These are phyloP conservation scores for Drosophila merina DNA, from an alignment of 2,888 invertebrate genomes.

Conservation along the genomic window DNA sequence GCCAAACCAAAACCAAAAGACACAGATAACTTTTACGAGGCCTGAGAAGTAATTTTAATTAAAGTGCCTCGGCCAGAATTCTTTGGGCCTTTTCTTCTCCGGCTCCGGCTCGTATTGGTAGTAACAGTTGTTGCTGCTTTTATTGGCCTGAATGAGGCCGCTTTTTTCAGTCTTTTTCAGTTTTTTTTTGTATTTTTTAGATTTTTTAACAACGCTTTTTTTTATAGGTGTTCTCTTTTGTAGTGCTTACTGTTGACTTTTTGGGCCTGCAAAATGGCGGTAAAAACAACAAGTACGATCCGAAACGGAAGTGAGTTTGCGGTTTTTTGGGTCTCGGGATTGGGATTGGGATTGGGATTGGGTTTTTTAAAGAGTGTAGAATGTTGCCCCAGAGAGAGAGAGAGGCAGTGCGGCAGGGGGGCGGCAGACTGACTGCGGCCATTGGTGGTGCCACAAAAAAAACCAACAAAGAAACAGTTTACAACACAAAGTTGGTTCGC, in stretches of 20 bases:
- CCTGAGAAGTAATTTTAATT: slow-evolving; percentile 60
- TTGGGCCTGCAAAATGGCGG: slow-evolving; percentile 64
- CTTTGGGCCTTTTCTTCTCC: background rate
- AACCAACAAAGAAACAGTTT: background rate
- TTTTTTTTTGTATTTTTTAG: background rate
- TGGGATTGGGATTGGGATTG: slow-evolving; percentile 7
- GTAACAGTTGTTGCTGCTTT: slow-evolving; percentile 10
- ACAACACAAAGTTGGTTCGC: slow-evolving; percentile 39
- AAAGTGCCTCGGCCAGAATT: slow-evolving; percentile 47
- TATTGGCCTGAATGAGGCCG: slow-evolving; percentile 20
- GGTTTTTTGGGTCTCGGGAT: slow-evolving; percentile 57
- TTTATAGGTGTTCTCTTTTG: slow-evolving; percentile 6
- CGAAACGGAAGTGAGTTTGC: slow-evolving; percentile 79
- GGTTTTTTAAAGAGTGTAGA: slow-evolving; percentile 30
- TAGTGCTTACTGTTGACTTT: slow-evolving; percentile 1
- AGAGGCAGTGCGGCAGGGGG: slow-evolving; percentile 33
- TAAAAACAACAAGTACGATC: slow-evolving; percentile 48
- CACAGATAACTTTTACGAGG: slow-evolving; percentile 3
- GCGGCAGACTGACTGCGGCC: slow-evolving; percentile 36
- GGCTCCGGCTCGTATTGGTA: background rate
- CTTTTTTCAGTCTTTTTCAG: background rate
- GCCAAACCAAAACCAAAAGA: background rate
- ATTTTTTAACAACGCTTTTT: slow-evolving; percentile 25
- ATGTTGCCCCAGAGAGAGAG: slow-evolving; percentile 19
- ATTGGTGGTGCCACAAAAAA: slow-evolving; percentile 18